phyloP scores from a whole-genome alignment of 2,888 invertebrate genomes.

The Galeruca laticollis region DNA sequence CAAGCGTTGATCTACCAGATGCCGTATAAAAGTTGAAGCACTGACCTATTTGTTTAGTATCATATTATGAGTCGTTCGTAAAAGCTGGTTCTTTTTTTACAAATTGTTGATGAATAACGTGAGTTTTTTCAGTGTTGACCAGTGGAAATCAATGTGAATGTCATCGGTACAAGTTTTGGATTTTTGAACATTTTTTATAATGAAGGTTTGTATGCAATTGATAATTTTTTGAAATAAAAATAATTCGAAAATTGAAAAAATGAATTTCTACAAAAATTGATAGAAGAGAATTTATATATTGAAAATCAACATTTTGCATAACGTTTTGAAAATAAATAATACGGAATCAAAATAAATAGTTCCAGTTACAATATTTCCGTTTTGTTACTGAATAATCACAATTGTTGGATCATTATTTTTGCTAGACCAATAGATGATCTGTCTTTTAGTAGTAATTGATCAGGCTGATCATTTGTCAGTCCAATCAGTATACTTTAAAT shows the following conservation, averaged over 20 bases:
- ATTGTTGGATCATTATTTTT: too few relatives aligned
- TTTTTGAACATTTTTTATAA: slow-evolving; percentile 41
- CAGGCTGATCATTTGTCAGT: too few relatives aligned
- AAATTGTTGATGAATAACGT: slow-evolving; percentile 13
- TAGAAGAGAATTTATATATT: too few relatives aligned
- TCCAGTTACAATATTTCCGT: too few relatives aligned
- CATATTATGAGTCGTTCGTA: slow-evolving; percentile 48
- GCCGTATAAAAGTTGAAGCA: slow-evolving; percentile 64
- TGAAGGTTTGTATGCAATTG: slow-evolving; percentile 46
- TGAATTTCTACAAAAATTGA: not conserved
- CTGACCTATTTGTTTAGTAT: slow-evolving; percentile 66
- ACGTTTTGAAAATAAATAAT: too few relatives aligned
- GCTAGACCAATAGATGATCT: too few relatives aligned
- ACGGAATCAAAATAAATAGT: too few relatives aligned
- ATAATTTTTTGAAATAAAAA: not conserved
- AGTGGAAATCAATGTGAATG: slow-evolving; percentile 42
- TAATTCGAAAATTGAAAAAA: not conserved
- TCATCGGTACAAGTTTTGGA: slow-evolving; percentile 39
- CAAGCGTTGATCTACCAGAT: slow-evolving; percentile 28
- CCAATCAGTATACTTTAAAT: too few relatives aligned
- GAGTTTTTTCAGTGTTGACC: slow-evolving; percentile 19
- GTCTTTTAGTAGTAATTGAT: too few relatives aligned
- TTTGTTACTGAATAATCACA: too few relatives aligned
- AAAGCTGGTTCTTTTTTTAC: not conserved
- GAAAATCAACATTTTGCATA: too few relatives aligned